Conservation (phyloP, 1,140 invertebrate genomes). For the Vollenhovia emeryi region DNA sequence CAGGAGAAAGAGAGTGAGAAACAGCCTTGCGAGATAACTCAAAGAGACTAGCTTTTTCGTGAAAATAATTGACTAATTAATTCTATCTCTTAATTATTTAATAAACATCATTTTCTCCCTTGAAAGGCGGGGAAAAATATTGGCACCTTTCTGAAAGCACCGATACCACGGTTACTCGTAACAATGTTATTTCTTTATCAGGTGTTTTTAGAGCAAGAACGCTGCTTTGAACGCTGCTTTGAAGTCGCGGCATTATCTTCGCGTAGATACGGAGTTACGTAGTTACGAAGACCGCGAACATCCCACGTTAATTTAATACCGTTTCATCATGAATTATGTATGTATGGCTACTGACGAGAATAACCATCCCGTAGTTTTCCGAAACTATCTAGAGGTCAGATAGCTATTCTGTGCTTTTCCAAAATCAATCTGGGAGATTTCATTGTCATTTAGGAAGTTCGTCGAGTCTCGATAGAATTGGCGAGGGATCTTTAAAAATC, state of each 20-base stretch:
- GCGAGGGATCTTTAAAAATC: background rate
- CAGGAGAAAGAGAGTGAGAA: background rate
- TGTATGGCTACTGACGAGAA: background rate
- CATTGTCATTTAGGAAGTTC: background rate
- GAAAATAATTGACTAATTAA: background rate
- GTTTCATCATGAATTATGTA: slow-evolving; percentile 20
- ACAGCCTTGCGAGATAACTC: background rate
- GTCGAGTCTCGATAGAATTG: background rate
- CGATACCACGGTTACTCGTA: background rate
- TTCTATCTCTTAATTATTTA: background rate
- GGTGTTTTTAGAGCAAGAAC: background rate
- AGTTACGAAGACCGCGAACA: background rate
- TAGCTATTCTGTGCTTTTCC: background rate
- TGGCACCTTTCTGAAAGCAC: background rate
- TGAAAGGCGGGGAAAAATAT: background rate
- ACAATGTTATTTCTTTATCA: background rate
- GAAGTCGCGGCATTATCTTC: background rate
- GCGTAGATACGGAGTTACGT: background rate
- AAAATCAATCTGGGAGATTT: background rate
- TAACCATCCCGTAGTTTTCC: background rate
- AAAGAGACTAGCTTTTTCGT: background rate
- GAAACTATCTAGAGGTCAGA: background rate
- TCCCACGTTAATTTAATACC: background rate
- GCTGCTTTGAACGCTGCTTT: background rate
- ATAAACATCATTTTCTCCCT: background rate